These are phyloP conservation scores for Blastobasis adustella DNA, from an alignment of 2,888 invertebrate genomes.

Conservation along the genomic window DNA sequence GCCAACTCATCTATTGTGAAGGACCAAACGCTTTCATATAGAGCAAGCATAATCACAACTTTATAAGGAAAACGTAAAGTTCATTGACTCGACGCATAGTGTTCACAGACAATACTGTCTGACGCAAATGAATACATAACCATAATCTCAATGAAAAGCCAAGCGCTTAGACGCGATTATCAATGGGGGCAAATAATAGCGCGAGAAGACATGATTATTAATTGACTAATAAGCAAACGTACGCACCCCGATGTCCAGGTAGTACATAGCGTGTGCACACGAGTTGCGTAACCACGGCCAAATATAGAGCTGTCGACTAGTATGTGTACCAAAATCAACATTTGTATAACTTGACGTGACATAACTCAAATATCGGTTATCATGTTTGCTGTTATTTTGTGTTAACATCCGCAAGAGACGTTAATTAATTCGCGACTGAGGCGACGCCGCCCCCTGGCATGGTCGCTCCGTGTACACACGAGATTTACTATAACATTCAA, in stretches of 20 bases:
- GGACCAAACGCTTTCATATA: slow-evolving; percentile 33
- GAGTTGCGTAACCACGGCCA: slow-evolving; percentile 28
- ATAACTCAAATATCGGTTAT: slow-evolving; percentile 57
- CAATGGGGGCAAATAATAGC: slow-evolving; percentile 8
- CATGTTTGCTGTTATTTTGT: slow-evolving; percentile 33
- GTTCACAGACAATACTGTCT: no score
- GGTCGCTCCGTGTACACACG: not conserved
- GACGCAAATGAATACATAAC: no score
- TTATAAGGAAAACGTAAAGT: slow-evolving; percentile 31
- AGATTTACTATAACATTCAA: no score
- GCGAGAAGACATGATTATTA: slow-evolving; percentile 43
- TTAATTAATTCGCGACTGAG: not conserved
- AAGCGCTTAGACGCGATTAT: no score
- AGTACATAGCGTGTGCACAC: slow-evolving; percentile 26
- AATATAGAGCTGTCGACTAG: slow-evolving; percentile 14
- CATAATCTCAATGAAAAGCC: no score
- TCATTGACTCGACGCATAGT: slow-evolving; percentile 28
- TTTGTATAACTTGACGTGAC: slow-evolving; percentile 41
- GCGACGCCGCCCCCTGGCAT: not conserved
- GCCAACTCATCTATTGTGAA: slow-evolving; percentile 44
- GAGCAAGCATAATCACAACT: slow-evolving; percentile 41
- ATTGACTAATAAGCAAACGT: slow-evolving; percentile 46
- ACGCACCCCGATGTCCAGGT: slow-evolving; percentile 48
- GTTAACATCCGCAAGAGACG: slow-evolving; percentile 38
- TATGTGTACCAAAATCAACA: slow-evolving; percentile 33